Base-by-base conservation (phyloP, 2,113 vertebrate genomes). In the Ciconia boyciana region DNA sequence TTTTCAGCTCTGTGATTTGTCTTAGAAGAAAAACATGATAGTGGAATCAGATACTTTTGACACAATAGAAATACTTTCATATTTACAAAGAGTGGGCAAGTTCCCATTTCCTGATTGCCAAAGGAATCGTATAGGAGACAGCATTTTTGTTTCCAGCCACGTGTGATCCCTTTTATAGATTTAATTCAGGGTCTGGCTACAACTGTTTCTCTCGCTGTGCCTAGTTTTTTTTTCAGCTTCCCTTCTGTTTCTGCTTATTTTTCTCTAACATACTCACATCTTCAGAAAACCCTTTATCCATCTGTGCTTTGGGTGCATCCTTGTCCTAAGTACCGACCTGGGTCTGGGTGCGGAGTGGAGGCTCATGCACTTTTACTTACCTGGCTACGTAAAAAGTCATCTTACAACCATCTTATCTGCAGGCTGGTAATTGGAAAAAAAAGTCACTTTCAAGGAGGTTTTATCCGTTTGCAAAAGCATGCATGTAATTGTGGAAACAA, bases 1-100 rank as follows among this genome's bases (percentile, higher is more conserved):
- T 95, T 89, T 72, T 77, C 68, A 48, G 93, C 36, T 86, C 93
- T 90, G 78, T n/a, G 41, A 46, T 93, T 87, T 93, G n/a, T 95
- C 93, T 83, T 77, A 58, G 79, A 83, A 92, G 71, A 24, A 87
- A 93, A 90, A 26, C 70, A 16, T 1, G 62, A 66, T 57, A 60
- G 43, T 32, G 39, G 54, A 83, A 86, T 62, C 32, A 49, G 79
- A 92, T 32, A 51, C 41, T 77, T 90, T 64, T 90, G 90, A 83
- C 89, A 76, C 52, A 70, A 15, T 66, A 34, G n/a, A 92, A 96
- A 95, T 90, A 70, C 46, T 80, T 83, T 43, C 68, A 64, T 90
- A 92, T 92, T 93, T 88, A 36, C 46, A 66, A 88, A 78, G 92
- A 91, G 74, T 41, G 87, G 85, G 51, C 80, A 90, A 81, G 55